These are phyloP conservation scores for Galaxias olidus DNA, from an alignment of 2,797 vertebrate species.

Conservation along the genomic window DNA sequence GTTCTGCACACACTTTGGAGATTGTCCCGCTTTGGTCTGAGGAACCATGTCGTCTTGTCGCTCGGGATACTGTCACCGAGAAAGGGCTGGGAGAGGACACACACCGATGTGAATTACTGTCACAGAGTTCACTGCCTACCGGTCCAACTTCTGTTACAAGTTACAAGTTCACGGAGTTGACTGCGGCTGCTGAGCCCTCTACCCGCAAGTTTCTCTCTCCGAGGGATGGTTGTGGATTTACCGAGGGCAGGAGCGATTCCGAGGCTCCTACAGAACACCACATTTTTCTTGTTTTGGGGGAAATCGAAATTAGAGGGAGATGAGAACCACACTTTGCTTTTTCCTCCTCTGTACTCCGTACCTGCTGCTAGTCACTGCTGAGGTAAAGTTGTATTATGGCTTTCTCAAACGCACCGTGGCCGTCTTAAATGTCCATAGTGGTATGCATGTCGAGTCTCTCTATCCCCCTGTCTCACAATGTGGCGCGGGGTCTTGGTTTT, in stretches of 20 bases:
- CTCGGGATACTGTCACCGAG: constrained; percentile 29
- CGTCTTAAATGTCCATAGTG: constrained; percentile 4
- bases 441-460: constrained; percentile 9
- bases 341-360: constrained; percentile 88
- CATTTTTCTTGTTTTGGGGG: constrained; percentile 77
- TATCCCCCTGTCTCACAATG: constrained; percentile 11
- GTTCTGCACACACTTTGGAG: constrained; percentile 71
- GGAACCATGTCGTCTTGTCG: constrained; percentile 72
- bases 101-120: constrained; percentile 49
- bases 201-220: constrained; percentile 67
- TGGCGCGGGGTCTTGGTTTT: constrained; percentile 22
- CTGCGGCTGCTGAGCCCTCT: constrained; percentile 48
- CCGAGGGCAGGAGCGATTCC: constrained; percentile 86
- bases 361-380: constrained; percentile 84
- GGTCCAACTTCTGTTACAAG: constrained; percentile 20
- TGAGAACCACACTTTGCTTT: constrained; percentile 90
- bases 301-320: constrained; percentile 85
- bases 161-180: constrained; percentile 55
- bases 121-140: constrained; percentile 39
- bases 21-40: constrained; percentile 76
- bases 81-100: constrained; percentile 47
- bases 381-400: constrained; percentile 79
- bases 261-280: constrained; percentile 82
- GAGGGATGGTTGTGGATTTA: constrained; percentile 91
- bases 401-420: constrained; percentile 4